Conservation (phyloP, 2,113 vertebrate species). For the Scalopus aquaticus region DNA sequence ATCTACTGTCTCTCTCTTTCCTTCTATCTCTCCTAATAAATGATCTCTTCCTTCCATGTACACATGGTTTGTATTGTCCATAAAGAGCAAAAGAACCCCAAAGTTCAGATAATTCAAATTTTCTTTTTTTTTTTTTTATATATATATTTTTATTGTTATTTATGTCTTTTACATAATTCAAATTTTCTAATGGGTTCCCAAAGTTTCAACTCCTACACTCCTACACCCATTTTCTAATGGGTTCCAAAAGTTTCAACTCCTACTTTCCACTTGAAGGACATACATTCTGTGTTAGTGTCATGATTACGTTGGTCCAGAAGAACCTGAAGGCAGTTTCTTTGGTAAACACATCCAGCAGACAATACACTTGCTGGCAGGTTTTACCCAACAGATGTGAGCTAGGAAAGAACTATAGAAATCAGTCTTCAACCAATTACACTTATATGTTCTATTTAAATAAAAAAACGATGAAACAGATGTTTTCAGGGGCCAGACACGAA, state of each 20-base stretch:
- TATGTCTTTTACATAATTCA: too few species aligned
- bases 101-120: background rate
- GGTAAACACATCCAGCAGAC: background rate
- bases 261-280: background rate
- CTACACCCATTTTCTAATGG: background rate
- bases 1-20: background rate
- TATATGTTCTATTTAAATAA: background rate
- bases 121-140: too few species aligned
- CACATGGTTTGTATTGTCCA: background rate
- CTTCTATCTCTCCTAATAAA: background rate
- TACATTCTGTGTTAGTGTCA: background rate
- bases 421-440: background rate
- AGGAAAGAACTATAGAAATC: background rate
- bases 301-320: background rate
- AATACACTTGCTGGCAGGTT: background rate
- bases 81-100: background rate
- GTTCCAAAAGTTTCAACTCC: background rate
- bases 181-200: too few species aligned
- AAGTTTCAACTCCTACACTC: too few species aligned
- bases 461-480: background rate
- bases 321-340: background rate
- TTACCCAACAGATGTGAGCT: background rate
- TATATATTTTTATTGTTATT: too few species aligned
- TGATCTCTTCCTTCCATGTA: background rate
- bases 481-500: background rate